Conservation (phyloP, 2,113 vertebrate species). For the Embiotoca jacksoni region DNA sequence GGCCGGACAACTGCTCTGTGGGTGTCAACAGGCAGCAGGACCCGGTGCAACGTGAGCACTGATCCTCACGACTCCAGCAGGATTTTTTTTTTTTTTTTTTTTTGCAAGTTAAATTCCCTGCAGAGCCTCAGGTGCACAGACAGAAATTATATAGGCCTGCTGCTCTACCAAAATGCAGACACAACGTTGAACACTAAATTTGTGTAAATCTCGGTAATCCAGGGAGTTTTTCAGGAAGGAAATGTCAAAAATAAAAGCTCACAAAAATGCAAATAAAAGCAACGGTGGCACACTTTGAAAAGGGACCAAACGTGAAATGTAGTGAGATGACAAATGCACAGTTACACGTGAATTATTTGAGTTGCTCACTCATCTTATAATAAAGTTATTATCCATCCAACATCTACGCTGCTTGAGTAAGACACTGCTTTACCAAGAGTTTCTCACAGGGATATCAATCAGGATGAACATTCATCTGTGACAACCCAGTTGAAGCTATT, state of each 20-base stretch:
- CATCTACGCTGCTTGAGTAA: background rate
- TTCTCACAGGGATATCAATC: background rate
- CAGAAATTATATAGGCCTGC: background rate
- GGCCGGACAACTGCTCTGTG: background rate
- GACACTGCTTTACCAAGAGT: background rate
- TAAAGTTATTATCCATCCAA: background rate
- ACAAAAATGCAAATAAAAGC: constrained; percentile 24
- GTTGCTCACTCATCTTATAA: background rate
- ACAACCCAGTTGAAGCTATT: constrained; percentile 4
- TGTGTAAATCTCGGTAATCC: constrained; percentile 43
- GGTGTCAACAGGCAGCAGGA: background rate
- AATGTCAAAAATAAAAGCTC: constrained; percentile 4
- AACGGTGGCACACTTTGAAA: constrained; percentile 1
- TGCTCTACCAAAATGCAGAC: constrained; percentile 10
- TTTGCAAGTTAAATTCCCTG: constrained; percentile 56
- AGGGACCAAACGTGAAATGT: background rate
- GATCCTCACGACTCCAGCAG: background rate
- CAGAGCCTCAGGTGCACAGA: constrained; percentile 1
- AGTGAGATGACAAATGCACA: background rate
- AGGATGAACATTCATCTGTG: no score
- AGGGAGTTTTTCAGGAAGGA: no score
- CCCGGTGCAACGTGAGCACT: background rate
- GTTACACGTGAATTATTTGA: background rate
- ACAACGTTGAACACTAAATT: constrained; percentile 1
- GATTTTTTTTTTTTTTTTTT: background rate